Conservation (phyloP, 2,113 vertebrate genomes). For the Clarias macrocephalus region DNA sequence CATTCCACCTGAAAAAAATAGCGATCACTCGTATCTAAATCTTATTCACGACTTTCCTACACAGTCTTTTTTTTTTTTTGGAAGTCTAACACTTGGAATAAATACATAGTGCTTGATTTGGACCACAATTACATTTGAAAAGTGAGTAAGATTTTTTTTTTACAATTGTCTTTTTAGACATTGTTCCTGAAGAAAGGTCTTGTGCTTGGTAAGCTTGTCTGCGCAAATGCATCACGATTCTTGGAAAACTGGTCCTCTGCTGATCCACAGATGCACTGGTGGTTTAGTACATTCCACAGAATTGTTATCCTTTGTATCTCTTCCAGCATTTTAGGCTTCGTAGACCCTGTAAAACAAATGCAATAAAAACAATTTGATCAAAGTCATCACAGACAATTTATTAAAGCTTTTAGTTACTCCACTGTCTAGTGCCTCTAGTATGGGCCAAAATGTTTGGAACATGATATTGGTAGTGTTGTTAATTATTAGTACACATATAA, state of each 20-base stretch:
- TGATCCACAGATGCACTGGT: constrained; percentile 46
- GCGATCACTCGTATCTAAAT: constrained; percentile 33
- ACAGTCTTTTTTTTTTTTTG: constrained; percentile 16
- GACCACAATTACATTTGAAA: constrained; percentile 56
- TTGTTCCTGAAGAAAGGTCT: constrained; percentile 53
- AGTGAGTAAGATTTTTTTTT: constrained; percentile 23
- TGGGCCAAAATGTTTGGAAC: not conserved
- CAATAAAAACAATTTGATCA: not conserved
- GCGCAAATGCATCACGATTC: constrained; percentile 34
- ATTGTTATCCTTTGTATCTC: constrained; percentile 14
- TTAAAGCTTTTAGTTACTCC: not conserved
- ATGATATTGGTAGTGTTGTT: too few species aligned
- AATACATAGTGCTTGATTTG: constrained; percentile 43
- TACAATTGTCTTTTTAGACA: constrained; percentile 33
- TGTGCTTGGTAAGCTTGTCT: constrained; percentile 54
- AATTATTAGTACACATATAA: not conserved
- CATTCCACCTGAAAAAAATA: constrained; percentile 37
- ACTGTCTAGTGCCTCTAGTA: not conserved
- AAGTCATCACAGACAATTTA: not conserved
- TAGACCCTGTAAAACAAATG: constrained; percentile 70
- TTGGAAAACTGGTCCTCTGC: constrained; percentile 44
- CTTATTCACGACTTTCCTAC: constrained; percentile 46
- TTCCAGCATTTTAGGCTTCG: constrained; percentile 65
- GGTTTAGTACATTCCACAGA: constrained; percentile 36
- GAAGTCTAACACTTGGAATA: constrained; percentile 37